Evolutionary conservation across 1,140 invertebrate species (phyloP), one percentile per base, ranked within the genome.

Genomic region (Pseudoatta argentina): DNA sequence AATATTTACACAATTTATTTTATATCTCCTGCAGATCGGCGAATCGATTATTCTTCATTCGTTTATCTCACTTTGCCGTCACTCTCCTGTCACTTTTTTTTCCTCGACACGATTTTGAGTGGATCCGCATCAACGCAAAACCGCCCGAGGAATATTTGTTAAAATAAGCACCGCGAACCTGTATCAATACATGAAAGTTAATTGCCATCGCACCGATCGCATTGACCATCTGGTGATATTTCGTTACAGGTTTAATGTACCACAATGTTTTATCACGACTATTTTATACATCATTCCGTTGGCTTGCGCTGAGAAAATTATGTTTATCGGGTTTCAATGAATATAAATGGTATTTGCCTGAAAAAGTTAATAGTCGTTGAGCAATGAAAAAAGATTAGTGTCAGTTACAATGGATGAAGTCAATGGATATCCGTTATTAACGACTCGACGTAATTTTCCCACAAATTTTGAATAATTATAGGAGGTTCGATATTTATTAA

Each of bases 111-210:
- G 64, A 77, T 71, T 73, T 73, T 48, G 21, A 71, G 18, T 48
- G 51, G 72, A 61, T 61, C 8, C 21, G 44, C 34, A 88, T 57
- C n/a, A 12, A 21, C 39, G 67, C 57, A 85, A 87, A 76, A 85
- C 24, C 34, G 51, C 51, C 18, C 27, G 34, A 71, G 66, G 82
- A 72, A 87, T 86, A 78, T 86, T 87, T 78, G 51, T 48, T 78
- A 63, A 87, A 87, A 87, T 87, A 86, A 87, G 53, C 53, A 51
- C 81, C 14, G 69, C 24, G 57, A 81, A 61, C 53, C 55, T 87
- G 55, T 85, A 87, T 85, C 81, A 85, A 87, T 67, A 85, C 63
- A 39, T 27, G 48, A 67, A 87, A 87, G 81, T 87, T 87, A 87
- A 87, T 87, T 87, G 81, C 79, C 27, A 14, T 67, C 53, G 53